Evolutionary conservation across 2,888 invertebrate species (phyloP).

Genomic region (Synanthedon vespiformis): DNA sequence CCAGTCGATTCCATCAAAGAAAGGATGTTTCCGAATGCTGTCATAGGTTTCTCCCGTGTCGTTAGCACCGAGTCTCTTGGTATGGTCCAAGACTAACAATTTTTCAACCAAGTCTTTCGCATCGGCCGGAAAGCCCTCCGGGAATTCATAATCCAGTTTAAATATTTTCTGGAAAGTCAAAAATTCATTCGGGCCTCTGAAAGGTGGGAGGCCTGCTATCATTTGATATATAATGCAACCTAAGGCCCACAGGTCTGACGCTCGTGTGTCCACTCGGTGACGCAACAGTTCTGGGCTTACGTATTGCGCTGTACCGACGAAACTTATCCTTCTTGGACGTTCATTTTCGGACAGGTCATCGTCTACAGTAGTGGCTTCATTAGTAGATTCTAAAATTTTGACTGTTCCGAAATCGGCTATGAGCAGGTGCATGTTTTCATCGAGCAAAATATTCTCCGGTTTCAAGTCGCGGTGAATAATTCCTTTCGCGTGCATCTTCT

Average conservation of each 20-base stretch:
- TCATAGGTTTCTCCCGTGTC: constrained; percentile 80
- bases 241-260: constrained; percentile 96
- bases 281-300: constrained; percentile 96
- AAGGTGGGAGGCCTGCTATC: constrained; percentile 93
- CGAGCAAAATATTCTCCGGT: constrained; percentile 96
- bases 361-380: constrained; percentile 31
- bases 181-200: constrained; percentile 93
- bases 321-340: constrained; percentile 80
- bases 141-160: constrained; percentile 90
- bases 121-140: constrained; percentile 87
- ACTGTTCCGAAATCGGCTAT: constrained; percentile 98
- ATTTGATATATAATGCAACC: constrained; percentile 98
- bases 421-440: constrained; percentile 95
- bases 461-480: constrained; percentile 97
- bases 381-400: constrained; percentile 75
- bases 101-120: constrained; percentile 91
- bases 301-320: constrained; percentile 99
- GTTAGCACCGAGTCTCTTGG: constrained; percentile 82
- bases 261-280: constrained; percentile 78
- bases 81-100: constrained; percentile 85
- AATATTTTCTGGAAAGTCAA: constrained; percentile 96
- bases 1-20: constrained; percentile 88
- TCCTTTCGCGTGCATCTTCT: constrained; percentile 88
- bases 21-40: constrained; percentile 86
- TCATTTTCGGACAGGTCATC: constrained; percentile 45